Conservation (phyloP, 2,888 invertebrate genomes). For the Priocnemis perturbator region DNA sequence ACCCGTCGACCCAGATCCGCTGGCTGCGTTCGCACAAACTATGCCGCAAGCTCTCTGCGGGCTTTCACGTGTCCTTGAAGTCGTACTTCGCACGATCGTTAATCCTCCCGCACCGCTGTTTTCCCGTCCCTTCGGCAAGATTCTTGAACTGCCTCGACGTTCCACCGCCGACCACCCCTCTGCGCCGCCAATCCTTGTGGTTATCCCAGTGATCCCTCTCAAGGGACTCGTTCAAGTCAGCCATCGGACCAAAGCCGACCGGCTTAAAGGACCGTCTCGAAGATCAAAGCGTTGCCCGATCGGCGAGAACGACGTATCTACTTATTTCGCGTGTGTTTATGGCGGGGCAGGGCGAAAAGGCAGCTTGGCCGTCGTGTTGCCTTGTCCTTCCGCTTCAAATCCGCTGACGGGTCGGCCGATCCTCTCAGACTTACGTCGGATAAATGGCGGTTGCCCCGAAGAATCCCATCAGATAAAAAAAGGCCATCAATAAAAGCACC, state of each 20-base stretch:
- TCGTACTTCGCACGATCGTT: neutral
- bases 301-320: conserved; percentile 3
- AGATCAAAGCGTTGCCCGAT: neutral
- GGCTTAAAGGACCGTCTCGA: conserved; percentile 1
- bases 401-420: neutral
- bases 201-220: neutral
- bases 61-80: conserved; percentile 16
- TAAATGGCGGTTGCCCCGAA: too few species aligned
- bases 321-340: neutral
- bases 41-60: conserved; percentile 6
- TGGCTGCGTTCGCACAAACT: conserved; percentile 11
- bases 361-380: too few species aligned
- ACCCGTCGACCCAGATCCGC: neutral
- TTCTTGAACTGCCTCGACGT: too few species aligned
- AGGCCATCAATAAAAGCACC: too few species aligned
- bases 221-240: neutral
- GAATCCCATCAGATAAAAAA: too few species aligned
- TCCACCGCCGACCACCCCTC: too few species aligned
- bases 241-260: neutral
- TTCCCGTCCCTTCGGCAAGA: conserved; percentile 2
- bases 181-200: too few species aligned
- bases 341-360: neutral
- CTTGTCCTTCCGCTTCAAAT: conserved; percentile 1
- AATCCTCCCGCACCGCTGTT: neutral
- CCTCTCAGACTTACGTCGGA: too few species aligned